These are phyloP conservation scores for Diceros bicornis DNA, from an alignment of 2,797 vertebrate species.

Conservation along the genomic window DNA sequence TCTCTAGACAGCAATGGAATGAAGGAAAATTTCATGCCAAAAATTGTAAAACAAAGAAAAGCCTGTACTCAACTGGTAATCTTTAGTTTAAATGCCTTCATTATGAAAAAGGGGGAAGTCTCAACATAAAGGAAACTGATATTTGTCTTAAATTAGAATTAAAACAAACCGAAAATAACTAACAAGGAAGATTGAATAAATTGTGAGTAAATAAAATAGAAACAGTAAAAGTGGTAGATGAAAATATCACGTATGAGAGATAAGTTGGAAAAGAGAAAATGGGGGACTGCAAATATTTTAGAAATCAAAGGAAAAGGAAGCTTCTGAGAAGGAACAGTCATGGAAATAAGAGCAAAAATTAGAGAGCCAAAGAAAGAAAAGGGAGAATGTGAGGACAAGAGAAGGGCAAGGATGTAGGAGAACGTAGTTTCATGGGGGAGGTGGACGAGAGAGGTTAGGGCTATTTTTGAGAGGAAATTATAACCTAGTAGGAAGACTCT, in stretches of 20 bases:
- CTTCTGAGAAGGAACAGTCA: neutral
- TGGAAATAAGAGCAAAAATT: neutral
- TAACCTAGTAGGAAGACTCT: neutral
- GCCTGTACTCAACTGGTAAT: neutral
- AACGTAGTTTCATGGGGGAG: neutral
- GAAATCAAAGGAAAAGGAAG: neutral
- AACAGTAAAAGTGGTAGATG: neutral
- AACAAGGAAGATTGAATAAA: neutral
- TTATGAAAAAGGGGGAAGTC: neutral
- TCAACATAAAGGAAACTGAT: neutral
- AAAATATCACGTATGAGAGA: neutral
- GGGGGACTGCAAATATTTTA: neutral
- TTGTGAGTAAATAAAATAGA: neutral
- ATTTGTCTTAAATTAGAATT: slow-evolving; percentile 28
- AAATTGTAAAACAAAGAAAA: neutral
- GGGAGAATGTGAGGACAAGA: neutral
- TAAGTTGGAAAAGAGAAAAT: neutral
- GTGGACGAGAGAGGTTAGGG: neutral
- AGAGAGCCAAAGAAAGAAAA: neutral
- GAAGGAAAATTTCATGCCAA: neutral
- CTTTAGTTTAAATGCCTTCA: neutral
- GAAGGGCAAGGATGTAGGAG: neutral
- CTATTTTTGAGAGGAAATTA: neutral
- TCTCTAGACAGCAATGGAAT: slow-evolving; percentile 38
- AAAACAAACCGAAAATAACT: neutral